Evolutionary conservation across 1,140 invertebrate species (phyloP).

Genomic region (Cardiocondyla obscurior): DNA sequence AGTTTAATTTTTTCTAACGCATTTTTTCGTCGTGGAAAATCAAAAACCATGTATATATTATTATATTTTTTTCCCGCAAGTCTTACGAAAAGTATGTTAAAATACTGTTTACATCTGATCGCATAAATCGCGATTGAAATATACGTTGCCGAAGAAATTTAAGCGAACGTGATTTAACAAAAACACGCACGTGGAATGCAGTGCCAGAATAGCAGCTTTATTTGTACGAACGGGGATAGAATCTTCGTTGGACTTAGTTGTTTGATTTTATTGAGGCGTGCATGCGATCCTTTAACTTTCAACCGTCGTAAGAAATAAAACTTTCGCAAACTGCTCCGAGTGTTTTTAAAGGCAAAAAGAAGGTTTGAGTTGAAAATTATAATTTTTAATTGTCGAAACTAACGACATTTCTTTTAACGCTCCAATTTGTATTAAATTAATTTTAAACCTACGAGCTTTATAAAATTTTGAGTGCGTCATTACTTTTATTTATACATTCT

Average conservation of each 20-base stretch:
- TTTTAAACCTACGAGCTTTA: not conserved
- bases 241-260: not conserved
- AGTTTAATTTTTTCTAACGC: not conserved
- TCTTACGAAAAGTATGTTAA: constrained; percentile 8
- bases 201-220: not conserved
- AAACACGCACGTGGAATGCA: not conserved
- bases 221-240: not conserved
- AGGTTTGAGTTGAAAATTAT: not conserved
- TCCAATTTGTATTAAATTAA: not conserved
- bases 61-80: not conserved
- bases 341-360: constrained; percentile 10
- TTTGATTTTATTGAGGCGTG: constrained; percentile 19
- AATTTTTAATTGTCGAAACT: constrained; percentile 1
- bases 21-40: not conserved
- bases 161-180: constrained; percentile 5
- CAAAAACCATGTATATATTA: not conserved
- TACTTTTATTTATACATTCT: not conserved
- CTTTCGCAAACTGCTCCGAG: not conserved
- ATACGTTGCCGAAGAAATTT: not conserved
- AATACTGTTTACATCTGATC: not conserved
- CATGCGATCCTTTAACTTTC: not conserved
- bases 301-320: not conserved
- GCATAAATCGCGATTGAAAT: not conserved
- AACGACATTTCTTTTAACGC: not conserved
- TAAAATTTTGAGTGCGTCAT: not conserved